Evolutionary conservation across 2,797 vertebrate species (phyloP).

Genomic region (Telmatherina bonti): DNA sequence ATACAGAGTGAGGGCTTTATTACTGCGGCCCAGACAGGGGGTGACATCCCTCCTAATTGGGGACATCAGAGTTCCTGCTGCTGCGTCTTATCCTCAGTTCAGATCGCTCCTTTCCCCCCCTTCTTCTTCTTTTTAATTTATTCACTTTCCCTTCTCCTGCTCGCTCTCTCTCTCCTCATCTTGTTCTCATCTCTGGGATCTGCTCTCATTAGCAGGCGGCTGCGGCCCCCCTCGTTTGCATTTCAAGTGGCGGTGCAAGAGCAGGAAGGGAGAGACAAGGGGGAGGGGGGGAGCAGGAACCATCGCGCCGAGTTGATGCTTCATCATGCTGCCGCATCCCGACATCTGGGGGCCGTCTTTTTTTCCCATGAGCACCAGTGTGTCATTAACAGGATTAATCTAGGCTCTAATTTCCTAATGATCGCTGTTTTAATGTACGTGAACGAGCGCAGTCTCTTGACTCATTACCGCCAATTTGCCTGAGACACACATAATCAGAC

Average conservation of each 20-base stretch:
- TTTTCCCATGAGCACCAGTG: constrained; percentile 94
- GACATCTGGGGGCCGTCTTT: constrained; percentile 95
- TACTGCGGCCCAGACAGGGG: constrained; percentile 94
- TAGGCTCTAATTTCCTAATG: constrained; percentile 99
- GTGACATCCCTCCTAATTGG: constrained; percentile 99
- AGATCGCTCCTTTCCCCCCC: constrained; percentile 81
- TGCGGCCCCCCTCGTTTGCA: constrained; percentile 94
- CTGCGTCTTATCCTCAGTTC: constrained; percentile 95
- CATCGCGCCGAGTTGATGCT: constrained; percentile 84
- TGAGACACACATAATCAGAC: constrained; percentile 97
- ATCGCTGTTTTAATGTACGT: constrained; percentile 99
- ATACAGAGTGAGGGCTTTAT: constrained; percentile 99
- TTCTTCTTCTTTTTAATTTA: constrained; percentile 90
- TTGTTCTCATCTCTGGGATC: constrained; percentile 91
- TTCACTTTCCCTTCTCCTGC: constrained; percentile 84
- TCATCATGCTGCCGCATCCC: constrained; percentile 88
- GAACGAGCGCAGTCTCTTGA: constrained; percentile 98
- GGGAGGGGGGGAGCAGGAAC: constrained; percentile 45
- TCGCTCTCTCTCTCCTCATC: constrained; percentile 75
- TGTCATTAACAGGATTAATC: constrained; percentile 99
- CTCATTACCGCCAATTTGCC: constrained; percentile 99
- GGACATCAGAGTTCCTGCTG: constrained; percentile 99
- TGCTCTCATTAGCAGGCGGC: constrained; percentile 99
- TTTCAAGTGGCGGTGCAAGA: constrained; percentile 97
- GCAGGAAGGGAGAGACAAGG: constrained; percentile 67